phyloP scores from a whole-genome alignment of 2,113 vertebrate genomes.

The Cyphomyrus plagiostoma region DNA sequence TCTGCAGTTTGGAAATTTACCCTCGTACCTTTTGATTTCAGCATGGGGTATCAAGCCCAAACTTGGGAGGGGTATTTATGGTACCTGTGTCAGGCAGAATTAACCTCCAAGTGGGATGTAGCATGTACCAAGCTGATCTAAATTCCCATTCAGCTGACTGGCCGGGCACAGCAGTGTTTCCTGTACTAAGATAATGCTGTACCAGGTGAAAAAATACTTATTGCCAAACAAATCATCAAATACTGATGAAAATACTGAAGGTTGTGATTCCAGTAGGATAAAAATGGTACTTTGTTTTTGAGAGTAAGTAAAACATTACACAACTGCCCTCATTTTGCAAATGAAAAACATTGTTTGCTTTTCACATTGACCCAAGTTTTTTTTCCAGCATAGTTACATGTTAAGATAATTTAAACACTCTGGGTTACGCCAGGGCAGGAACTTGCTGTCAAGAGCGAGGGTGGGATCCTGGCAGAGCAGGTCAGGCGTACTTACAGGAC shows the following conservation, averaged over 20 bases:
- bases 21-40: background rate
- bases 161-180: too few species aligned
- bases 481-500: background rate
- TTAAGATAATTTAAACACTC: background rate
- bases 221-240: background rate
- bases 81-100: background rate
- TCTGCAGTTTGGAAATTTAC: background rate
- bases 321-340: background rate
- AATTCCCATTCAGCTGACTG: background rate
- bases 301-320: background rate
- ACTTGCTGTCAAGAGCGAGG: background rate
- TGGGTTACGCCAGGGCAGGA: background rate
- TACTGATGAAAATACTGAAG: background rate
- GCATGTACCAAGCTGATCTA: background rate
- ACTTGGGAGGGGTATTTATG: background rate
- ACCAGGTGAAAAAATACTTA: background rate
- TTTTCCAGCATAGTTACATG: background rate
- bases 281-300: background rate
- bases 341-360: background rate
- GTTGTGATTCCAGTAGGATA: background rate
- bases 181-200: too few species aligned
- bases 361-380: background rate
- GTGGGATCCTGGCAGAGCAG: background rate
- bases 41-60: background rate
- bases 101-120: background rate